These are phyloP conservation scores for Pelvicachromis taeniatus DNA, from an alignment of 2,113 vertebrate genomes.

Conservation along the genomic window DNA sequence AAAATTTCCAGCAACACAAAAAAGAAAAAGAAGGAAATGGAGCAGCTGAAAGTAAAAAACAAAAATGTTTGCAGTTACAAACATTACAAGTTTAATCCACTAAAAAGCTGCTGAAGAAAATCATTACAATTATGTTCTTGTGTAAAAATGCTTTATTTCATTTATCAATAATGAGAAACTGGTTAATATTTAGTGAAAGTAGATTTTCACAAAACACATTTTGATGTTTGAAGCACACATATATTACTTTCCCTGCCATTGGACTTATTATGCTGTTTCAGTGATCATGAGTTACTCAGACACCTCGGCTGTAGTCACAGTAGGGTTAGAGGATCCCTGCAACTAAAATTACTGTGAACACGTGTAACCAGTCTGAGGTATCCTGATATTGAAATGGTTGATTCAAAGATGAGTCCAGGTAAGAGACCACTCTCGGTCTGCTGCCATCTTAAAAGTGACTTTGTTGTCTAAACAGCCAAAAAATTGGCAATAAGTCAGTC, in stretches of 20 bases:
- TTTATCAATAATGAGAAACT: no score
- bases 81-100: no score
- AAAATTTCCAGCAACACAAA: background rate
- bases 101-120: no score
- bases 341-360: background rate
- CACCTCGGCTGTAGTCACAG: background rate
- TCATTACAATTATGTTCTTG: no score
- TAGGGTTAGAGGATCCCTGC: background rate
- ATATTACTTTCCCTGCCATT: fast-evolving
- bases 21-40: background rate
- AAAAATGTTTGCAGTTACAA: no score
- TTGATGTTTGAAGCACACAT: no score
- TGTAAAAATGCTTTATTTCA: no score
- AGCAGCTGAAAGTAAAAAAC: no score
- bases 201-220: no score
- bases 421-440: fast-evolving
- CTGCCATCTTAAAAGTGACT: background rate
- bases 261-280: background rate
- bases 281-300: background rate
- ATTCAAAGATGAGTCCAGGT: background rate
- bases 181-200: no score
- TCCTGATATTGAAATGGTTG: no score
- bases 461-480: background rate
- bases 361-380: background rate
- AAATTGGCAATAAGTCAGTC: background rate